Evolutionary conservation across 2,797 vertebrate species (phyloP), one percentile per base, ranked within the genome.

Genomic region (Galaxias olidus): DNA sequence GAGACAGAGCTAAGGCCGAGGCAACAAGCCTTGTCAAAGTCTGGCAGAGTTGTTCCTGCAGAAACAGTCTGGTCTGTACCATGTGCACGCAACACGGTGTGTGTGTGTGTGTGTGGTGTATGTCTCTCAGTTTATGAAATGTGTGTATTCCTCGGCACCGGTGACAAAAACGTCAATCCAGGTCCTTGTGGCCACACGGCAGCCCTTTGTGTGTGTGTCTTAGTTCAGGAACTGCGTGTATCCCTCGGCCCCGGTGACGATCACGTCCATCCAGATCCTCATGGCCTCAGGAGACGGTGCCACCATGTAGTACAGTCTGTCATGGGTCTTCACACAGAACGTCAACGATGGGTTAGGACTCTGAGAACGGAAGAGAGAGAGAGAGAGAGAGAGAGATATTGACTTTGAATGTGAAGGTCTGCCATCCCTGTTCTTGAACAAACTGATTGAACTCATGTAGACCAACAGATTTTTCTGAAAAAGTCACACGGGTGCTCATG

Each of bases 241-340:
- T 8, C 96, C 96, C 87, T 98, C 96, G 0, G 96, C 96, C 18
- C 96, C 96, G 0, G 96, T 98, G 69, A 99, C 96, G 0, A 99
- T 97, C 61, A 95, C 96, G 0, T 98, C 97, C 96, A 99, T 99
- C 97, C 97, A 99, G 79, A 99, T 98, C 72, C 97, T 87, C 96
- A 99, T 97, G 84, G 97, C 94, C 78, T 98, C 97, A 0, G 96
- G 92, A 0, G 96, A 94, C 0, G 96, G 96, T 0, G 97, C 96
- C 81, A 98, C 97, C 94, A 98, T 87, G 86, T 93, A 99, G 90
- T 98, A 99, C 0, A 98, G 92, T 10, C 97, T 93, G 90, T 98
- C 96, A 0, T 98, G 97, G 30, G 97, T 98, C 90, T 98, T 98
- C 54, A 99, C 95, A 0, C 97, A 99, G 90, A 99, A 99, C 1